These are phyloP conservation scores for Erynnis tages DNA, from an alignment of 2,888 invertebrate species.

Conservation along the genomic window DNA sequence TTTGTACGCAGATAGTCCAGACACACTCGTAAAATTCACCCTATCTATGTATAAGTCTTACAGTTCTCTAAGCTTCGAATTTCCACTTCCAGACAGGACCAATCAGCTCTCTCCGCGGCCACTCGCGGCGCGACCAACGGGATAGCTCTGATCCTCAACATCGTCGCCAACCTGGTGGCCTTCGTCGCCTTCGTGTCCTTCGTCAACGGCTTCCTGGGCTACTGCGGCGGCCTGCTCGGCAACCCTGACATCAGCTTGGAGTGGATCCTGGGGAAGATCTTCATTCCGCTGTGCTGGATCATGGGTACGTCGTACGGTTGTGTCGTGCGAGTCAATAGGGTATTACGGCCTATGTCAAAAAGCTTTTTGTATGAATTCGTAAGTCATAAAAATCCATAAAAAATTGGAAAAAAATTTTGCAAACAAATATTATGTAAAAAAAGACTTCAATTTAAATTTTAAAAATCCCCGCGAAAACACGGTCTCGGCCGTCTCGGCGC, in stretches of 20 bases:
- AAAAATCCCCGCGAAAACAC: no score
- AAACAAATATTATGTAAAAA: no score
- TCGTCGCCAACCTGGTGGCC: constrained; percentile 95
- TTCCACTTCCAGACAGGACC: constrained; percentile 85
- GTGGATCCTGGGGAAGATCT: constrained; percentile 91
- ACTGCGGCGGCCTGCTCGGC: constrained; percentile 91
- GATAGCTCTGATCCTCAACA: constrained; percentile 90
- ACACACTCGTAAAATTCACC: no score
- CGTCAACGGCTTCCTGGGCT: constrained; percentile 89
- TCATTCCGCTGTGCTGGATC: constrained; percentile 94
- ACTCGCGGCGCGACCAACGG: constrained; percentile 93
- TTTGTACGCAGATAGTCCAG: background rate
- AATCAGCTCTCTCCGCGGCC: constrained; percentile 94
- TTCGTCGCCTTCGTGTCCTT: constrained; percentile 94
- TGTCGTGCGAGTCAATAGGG: no score
- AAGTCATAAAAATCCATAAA: no score
- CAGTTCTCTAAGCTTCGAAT: no score
- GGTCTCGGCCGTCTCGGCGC: no score
- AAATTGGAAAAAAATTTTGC: no score
- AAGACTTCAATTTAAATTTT: no score
- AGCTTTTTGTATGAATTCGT: no score
- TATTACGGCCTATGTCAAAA: no score
- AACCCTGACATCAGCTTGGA: constrained; percentile 83
- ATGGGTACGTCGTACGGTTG: constrained; percentile 88
- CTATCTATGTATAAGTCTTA: background rate